These are phyloP conservation scores for Meleagris gallopavo DNA, from an alignment of 2,113 vertebrate genomes.

Conservation along the genomic window DNA sequence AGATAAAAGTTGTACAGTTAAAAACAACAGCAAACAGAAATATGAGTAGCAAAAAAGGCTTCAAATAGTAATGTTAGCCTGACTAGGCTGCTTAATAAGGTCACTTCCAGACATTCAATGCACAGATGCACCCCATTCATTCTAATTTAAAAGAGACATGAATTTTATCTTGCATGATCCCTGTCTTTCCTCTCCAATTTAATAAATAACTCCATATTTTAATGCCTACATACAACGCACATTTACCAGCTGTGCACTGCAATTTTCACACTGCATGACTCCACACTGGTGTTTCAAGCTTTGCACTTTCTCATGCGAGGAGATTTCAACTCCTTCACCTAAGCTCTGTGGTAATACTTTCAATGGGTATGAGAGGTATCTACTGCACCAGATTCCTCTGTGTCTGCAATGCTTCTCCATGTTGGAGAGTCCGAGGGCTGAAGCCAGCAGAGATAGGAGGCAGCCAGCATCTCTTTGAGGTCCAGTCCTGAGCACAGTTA, in stretches of 20 bases:
- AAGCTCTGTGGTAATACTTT: background rate
- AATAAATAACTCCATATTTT: background rate
- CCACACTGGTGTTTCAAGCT: background rate
- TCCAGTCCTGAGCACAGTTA: background rate
- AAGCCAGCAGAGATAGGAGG: background rate
- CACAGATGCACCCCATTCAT: background rate
- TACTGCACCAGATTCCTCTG: background rate
- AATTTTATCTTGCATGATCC: background rate
- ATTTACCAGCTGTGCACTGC: background rate
- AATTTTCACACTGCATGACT: background rate
- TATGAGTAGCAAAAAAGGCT: background rate
- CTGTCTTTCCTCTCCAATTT: background rate
- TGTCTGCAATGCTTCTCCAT: background rate
- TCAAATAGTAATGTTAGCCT: background rate
- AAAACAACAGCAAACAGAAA: background rate
- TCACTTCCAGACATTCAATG: background rate
- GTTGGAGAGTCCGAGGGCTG: background rate
- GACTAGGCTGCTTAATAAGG: background rate
- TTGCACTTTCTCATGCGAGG: background rate
- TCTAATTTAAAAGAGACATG: background rate
- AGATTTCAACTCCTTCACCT: background rate
- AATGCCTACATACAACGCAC: background rate
- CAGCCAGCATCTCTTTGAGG: background rate
- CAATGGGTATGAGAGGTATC: background rate
- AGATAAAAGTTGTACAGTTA: background rate